Evolutionary conservation across 1,140 invertebrate genomes (phyloP).

Genomic region (Anoplolepis gracilipes): DNA sequence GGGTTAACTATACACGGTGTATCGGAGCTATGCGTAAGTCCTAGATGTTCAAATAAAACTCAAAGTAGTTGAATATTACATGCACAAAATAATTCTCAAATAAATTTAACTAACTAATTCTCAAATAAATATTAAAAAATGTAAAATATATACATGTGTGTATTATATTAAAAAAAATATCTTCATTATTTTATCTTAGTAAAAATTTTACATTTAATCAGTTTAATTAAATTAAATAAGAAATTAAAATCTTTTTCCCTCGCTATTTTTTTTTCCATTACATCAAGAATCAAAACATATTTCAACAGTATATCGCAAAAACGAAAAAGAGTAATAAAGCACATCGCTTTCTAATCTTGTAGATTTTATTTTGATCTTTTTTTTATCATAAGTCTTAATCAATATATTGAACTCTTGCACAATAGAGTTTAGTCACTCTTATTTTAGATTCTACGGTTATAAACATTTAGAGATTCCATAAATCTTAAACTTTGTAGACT

Average conservation of each 20-base stretch:
- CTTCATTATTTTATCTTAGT: neutral
- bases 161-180: neutral
- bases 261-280: too few species aligned
- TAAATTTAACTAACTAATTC: neutral
- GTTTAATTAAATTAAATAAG: neutral
- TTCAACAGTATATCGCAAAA: too few species aligned
- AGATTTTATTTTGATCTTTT: too few species aligned
- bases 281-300: too few species aligned
- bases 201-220: neutral
- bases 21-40: neutral
- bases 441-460: neutral
- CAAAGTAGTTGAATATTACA: neutral
- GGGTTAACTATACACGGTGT: slow-evolving; percentile 38
- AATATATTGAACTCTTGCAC: neutral
- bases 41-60: neutral
- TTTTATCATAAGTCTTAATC: neutral
- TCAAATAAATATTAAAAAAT: neutral
- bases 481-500: neutral
- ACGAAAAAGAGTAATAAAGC: too few species aligned
- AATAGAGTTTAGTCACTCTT: neutral
- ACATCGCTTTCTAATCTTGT: too few species aligned
- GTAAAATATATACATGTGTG: neutral
- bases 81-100: neutral
- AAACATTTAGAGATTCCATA: neutral
- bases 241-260: too few species aligned